A percentile compares a stretch with the other conserved stretches of the same genome.
phyloP scores from a whole-genome alignment of 1,140 invertebrate genomes.

The Leptinotarsa texana region DNA sequence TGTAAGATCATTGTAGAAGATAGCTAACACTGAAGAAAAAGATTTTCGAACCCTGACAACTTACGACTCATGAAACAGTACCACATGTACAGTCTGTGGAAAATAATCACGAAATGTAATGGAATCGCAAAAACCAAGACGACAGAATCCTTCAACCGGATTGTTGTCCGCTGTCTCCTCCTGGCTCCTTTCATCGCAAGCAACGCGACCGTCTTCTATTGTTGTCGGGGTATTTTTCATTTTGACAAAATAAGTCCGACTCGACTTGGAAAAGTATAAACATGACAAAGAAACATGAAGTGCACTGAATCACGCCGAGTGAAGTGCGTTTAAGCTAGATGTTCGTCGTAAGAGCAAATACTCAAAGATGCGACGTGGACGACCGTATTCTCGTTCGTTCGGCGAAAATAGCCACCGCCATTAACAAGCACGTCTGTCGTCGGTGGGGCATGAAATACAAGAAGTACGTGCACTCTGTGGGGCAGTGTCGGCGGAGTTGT shows the following conservation, averaged over 20 bases:
- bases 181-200: too few species aligned
- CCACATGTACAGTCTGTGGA: too few species aligned
- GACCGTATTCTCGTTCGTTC: conserved; percentile 23
- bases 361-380: conserved; percentile 23
- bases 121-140: too few species aligned
- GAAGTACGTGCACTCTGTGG: conserved; percentile 23
- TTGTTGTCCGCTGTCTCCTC: too few species aligned
- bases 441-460: conserved; percentile 30
- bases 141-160: too few species aligned
- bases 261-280: conserved; percentile 33
- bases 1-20: too few species aligned
- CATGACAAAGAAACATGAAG: conserved; percentile 39
- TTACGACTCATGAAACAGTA: too few species aligned
- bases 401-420: conserved; percentile 38
- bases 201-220: neutral
- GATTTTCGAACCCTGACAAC: too few species aligned
- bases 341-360: conserved; percentile 38
- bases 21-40: too few species aligned
- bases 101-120: too few species aligned
- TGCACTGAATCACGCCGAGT: conserved; percentile 35
- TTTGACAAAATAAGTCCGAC: conserved; percentile 34
- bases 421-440: conserved; percentile 39
- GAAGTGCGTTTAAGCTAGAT: conserved; percentile 28
- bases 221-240: conserved; percentile 20
- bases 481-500: neutral